Evolutionary conservation across 2,888 invertebrate genomes (phyloP), one percentile per base, ranked within the genome.

Genomic region (Digitonthophagus gazella): DNA sequence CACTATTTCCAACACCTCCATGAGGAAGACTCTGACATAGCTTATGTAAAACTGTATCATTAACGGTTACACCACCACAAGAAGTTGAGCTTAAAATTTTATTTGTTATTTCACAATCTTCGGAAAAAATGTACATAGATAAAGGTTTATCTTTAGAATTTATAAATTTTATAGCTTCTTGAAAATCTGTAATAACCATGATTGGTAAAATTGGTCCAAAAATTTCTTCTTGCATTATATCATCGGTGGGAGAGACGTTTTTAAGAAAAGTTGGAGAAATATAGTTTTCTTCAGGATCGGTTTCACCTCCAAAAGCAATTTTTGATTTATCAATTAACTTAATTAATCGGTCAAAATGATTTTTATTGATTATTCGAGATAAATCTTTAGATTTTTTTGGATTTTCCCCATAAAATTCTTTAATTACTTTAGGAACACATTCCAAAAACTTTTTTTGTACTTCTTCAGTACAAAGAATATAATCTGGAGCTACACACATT

Each of bases 141-240:
- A 98, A 86, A 72, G 97, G 96, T 84, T 95, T 96, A 82, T 95
- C 95, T 84, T 94, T 90, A 71, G 86, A 85, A 78, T 95, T 96
- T 75, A 98, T 95, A 78, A 93, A 93, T 74, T 92, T 88, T 67
- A 98, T 93, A 0, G 98, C 97, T 80, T 97, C 96, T 71, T 91
- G 91, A 11, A 93, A 91, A 80, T 91, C 91, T 70, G 90, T 89
- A 1, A 97, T 88, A 67, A 89, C 90, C 4, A 96, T 82, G 69
- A 99, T 92, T 0, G 98, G 98, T 73, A 98, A 86, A 75, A 99
- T 88, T 2, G 98, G 98, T 0, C 98, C 98, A 83, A 98, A 99
- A 75, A 98, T 96, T 87, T 98, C 98, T 76, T 97, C 92, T 75
- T 90, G 88, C 93, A 94, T 93, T 2, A 93, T 81, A 54, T 90